These are phyloP conservation scores for Styela clava DNA, from an alignment of 23 tunicate genomes.

Conservation along the genomic window DNA sequence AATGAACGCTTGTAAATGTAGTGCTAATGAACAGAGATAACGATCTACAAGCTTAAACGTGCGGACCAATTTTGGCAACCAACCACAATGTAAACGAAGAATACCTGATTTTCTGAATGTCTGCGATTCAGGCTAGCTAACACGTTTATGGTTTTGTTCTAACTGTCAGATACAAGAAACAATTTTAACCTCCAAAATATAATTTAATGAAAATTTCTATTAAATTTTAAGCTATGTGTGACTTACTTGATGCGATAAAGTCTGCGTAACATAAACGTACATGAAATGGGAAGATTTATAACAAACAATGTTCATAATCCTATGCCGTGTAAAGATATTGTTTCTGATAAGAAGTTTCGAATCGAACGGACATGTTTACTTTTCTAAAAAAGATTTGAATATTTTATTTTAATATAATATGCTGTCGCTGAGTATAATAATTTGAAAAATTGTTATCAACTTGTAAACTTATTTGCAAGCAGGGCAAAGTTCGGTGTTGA, in stretches of 20 bases:
- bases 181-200: background rate
- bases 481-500: too few relatives aligned
- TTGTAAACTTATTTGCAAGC: too few relatives aligned
- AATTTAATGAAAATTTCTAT: background rate
- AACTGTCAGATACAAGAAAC: background rate
- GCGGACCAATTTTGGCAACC: background rate
- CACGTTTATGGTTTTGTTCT: background rate
- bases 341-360: background rate
- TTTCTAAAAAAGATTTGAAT: too few relatives aligned
- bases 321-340: background rate
- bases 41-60: background rate
- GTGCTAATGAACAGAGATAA: background rate
- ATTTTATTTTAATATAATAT: too few relatives aligned
- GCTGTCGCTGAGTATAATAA: too few relatives aligned
- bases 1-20: background rate
- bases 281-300: background rate
- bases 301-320: constrained; percentile 12
- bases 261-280: background rate
- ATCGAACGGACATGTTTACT: too few relatives aligned
- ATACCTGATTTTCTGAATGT: background rate
- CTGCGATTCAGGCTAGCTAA: background rate
- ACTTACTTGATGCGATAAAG: constrained; percentile 4
- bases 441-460: too few relatives aligned
- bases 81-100: background rate
- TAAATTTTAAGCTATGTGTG: background rate